A percentile compares a stretch with the other conserved stretches of the same genome.
phyloP scores from a whole-genome alignment of 1,140 invertebrate species.

The Caenorhabditis briggsae region DNA sequence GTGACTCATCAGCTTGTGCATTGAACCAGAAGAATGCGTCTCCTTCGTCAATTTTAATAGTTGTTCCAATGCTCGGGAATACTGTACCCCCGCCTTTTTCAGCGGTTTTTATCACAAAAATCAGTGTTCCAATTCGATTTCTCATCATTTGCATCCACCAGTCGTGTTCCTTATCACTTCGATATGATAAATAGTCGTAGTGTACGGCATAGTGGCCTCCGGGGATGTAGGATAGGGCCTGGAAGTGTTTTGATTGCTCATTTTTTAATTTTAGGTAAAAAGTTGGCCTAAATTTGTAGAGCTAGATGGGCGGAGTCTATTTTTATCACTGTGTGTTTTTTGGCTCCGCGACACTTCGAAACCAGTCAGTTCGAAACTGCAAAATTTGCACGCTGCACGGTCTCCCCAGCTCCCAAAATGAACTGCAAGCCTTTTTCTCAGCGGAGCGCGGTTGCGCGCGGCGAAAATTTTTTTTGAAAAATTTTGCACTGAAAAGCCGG shows the following conservation, averaged over 20 bases:
- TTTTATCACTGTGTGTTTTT: too few species aligned
- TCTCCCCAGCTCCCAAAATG: too few species aligned
- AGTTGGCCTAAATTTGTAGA: too few species aligned
- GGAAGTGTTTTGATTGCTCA: neutral
- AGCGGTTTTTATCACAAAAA: constrained; percentile 25
- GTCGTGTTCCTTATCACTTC: constrained; percentile 9
- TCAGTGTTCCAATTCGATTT: constrained; percentile 47
- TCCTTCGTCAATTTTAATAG: neutral
- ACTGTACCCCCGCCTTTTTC: constrained; percentile 26
- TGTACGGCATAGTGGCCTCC: constrained; percentile 20
- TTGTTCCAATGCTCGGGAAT: constrained; percentile 14
- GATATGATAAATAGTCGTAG: constrained; percentile 31
- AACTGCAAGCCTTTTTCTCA: too few species aligned
- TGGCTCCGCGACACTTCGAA: too few species aligned
- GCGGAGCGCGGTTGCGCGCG: too few species aligned
- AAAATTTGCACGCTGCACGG: too few species aligned
- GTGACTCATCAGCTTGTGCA: constrained; percentile 5
- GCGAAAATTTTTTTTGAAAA: too few species aligned
- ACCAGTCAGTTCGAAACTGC: too few species aligned
- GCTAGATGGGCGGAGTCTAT: too few species aligned
- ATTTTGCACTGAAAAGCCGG: too few species aligned
- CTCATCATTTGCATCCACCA: constrained; percentile 35
- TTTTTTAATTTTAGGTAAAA: too few species aligned
- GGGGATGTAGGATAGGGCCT: constrained; percentile 15
- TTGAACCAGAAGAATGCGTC: constrained; percentile 45